Base-by-base conservation (phyloP, 92 coral and sea anemone species). In the Galaxea fascicularis region DNA sequence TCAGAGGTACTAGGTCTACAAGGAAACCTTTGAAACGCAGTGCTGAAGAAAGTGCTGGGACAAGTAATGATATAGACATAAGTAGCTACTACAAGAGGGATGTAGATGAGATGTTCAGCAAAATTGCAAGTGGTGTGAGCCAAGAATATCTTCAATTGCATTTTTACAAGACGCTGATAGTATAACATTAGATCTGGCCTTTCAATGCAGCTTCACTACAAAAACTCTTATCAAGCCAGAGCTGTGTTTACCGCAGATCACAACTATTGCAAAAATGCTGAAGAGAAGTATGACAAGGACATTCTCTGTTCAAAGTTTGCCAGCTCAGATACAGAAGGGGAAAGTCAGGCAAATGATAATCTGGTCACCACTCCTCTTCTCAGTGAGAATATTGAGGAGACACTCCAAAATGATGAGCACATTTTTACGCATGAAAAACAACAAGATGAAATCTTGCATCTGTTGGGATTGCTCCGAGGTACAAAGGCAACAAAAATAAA, bases 181-280 rank as follows among this genome's bases (percentile, higher is more conserved):
- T 82, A 82, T 70, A 58, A 73, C 45, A 73, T 83, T 54, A 83
- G 26, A 74, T 83, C 87, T 26, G 87, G 87, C 60, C 79, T 73
- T 46, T 73, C 79, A 31, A 25, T 72, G 79, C 81, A 83, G 66
- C 74, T 83, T 41, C 80, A 83, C 30, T 83, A 83, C 27, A 83
- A 73, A 58, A 68, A 71, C 63, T 82, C 79, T 21, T 72, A 46
- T 41, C 52, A 21, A 15, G 86, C 86, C 35, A 82, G 79, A 82
- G 27, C 22, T 69, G 77, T 81, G 77, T 82, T 82, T 51, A 71
- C n/a, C n/a, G 69, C 41, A 25, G 79, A 82, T 72, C 72, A 72
- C 22, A 67, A 49, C 73, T 80, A 80, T 46, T 49, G 85, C 39
- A 80, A 47, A 64, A 63, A 41, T 24, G 54, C 59, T 35, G 79